Evolutionary conservation across 2,888 invertebrate species (phyloP), one percentile per base, ranked within the genome.

Genomic region (Flabesymbios commensalis): DNA sequence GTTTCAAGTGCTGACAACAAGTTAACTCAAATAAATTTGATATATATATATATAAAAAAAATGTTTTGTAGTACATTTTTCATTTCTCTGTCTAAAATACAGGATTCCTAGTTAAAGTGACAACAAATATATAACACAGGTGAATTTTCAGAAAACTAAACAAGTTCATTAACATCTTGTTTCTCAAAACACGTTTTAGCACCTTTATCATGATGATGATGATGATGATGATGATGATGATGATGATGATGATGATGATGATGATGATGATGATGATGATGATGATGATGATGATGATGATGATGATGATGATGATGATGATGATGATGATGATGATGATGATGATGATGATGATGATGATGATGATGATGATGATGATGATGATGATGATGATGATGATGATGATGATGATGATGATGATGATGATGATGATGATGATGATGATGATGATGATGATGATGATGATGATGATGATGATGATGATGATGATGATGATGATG

Each of bases 231-330:
- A 51, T 51, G 52, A 51, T 51, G 31, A 51, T 51, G 52, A 51
- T 51, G 32, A 51, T 51, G 52, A 31, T 51, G 52, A 51, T 51
- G 52, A 51, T 51, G 52, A 51, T 51, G 52, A 51, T 32, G 52
- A 51, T 51, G 52, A 51, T 51, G 52, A 51, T 51, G 52, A 51
- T 51, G 52, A 51, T 51, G 52, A 51, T 51, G 52, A 51, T 51
- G 52, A 51, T 51, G 52, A 51, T 51, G 52, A 51, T 51, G 52
- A 51, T 51, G 52, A 51, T 51, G 52, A 51, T 51, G 52, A 51
- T 39, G 39, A 39, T 51, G 52, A 51, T 39, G 39, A 39, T 39
- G 39, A 39, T 17, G 39, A 39, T 39, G 39, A 39, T 17, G 17
- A 17, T 17, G 17, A 39, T 39, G 17, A 39, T 39, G 17, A 39